These are phyloP conservation scores for Gymnorhina tibicen DNA, from an alignment of 2,113 vertebrate genomes.

Conservation along the genomic window DNA sequence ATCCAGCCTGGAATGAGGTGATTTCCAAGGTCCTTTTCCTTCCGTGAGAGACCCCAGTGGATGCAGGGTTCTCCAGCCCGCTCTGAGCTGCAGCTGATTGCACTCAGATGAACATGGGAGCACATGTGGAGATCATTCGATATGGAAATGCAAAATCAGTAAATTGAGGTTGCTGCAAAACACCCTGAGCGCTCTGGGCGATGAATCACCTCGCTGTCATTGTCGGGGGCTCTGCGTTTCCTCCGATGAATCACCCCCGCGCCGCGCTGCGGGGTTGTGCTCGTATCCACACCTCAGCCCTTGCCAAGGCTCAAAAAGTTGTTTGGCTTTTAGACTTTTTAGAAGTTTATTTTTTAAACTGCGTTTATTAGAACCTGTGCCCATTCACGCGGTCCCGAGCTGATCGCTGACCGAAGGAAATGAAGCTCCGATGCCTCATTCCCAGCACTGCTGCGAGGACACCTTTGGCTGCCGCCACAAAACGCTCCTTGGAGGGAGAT, in stretches of 20 bases:
- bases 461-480: neutral
- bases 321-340: too few species aligned
- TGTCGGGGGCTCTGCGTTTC: neutral
- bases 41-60: neutral
- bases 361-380: neutral
- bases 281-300: neutral
- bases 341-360: neutral
- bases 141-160: constrained; percentile 8
- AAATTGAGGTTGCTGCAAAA: neutral
- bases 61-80: fast-evolving
- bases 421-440: neutral
- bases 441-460: fast-evolving
- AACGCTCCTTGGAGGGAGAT: neutral
- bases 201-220: constrained; percentile 13
- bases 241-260: neutral
- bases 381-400: neutral
- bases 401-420: neutral
- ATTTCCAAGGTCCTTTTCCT: neutral
- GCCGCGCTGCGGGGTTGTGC: neutral
- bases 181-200: neutral
- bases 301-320: neutral
- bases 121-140: neutral
- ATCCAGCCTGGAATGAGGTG: neutral
- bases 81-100: neutral
- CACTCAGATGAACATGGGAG: neutral